These are phyloP conservation scores for Lasioglossum oenotherae DNA, from an alignment of 2,888 invertebrate genomes.

Conservation along the genomic window DNA sequence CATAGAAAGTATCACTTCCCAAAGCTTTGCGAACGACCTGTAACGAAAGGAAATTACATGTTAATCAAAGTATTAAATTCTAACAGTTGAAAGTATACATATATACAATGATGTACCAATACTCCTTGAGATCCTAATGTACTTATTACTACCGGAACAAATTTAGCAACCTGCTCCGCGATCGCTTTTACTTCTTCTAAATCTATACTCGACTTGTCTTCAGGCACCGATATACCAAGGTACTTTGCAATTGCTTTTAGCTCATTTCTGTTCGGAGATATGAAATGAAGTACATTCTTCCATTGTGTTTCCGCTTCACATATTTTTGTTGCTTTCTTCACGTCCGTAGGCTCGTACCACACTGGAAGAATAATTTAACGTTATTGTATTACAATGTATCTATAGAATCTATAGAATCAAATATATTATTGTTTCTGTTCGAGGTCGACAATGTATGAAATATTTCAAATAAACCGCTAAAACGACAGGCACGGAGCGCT, in stretches of 20 bases:
- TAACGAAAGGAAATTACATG: slow-evolving; percentile 8
- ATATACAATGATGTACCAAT: slow-evolving; percentile 68
- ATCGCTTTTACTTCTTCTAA: slow-evolving; percentile 64
- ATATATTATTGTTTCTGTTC: not conserved
- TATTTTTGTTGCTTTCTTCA: slow-evolving; percentile 90
- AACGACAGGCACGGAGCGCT: slow-evolving; percentile 23
- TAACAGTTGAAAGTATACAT: not conserved
- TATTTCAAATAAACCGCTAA: slow-evolving; percentile 37
- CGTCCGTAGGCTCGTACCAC: slow-evolving; percentile 96
- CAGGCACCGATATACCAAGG: slow-evolving; percentile 81
- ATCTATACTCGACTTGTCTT: slow-evolving; percentile 54
- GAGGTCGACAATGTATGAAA: not conserved
- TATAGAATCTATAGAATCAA: too few relatives aligned
- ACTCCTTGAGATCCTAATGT: slow-evolving; percentile 80
- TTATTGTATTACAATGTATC: not conserved
- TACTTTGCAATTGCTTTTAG: slow-evolving; percentile 88
- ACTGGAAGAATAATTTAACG: slow-evolving; percentile 87
- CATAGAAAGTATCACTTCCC: slow-evolving; percentile 68
- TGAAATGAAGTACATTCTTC: slow-evolving; percentile 85
- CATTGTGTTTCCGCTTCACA: slow-evolving; percentile 84
- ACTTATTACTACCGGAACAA: slow-evolving; percentile 77
- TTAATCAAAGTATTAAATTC: not conserved
- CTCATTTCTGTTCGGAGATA: slow-evolving; percentile 93
- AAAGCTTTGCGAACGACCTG: slow-evolving; percentile 74
- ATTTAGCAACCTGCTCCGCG: slow-evolving; percentile 71